Evolutionary conservation across 2,888 invertebrate genomes (phyloP).

Genomic region (Tolmerus cingulatus): DNA sequence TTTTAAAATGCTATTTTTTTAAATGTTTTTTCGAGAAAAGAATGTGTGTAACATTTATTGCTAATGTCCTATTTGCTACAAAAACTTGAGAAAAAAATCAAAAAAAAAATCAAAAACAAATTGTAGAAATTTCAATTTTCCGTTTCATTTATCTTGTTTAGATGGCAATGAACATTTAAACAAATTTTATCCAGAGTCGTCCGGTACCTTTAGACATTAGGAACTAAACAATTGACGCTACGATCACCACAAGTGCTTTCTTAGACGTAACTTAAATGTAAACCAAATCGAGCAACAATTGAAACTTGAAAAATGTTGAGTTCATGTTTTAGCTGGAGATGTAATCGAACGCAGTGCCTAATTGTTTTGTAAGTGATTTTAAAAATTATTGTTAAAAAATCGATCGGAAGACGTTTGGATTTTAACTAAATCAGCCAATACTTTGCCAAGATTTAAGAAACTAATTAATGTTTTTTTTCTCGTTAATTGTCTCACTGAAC

Average conservation of each 20-base stretch:
- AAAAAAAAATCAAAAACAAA: background rate
- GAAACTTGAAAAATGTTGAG: background rate
- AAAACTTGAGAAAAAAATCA: background rate
- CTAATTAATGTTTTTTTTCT: slow-evolving; percentile 3
- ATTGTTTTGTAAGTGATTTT: background rate
- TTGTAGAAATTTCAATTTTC: background rate
- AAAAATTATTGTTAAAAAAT: background rate
- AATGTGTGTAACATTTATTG: background rate
- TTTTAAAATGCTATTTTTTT: slow-evolving; percentile 5
- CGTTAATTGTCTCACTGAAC: background rate
- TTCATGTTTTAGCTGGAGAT: background rate
- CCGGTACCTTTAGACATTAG: slow-evolving; percentile 41
- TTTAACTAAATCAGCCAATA: slow-evolving; percentile 23
- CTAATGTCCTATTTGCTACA: background rate
- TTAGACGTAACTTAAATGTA: slow-evolving; percentile 11
- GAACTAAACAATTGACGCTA: slow-evolving; percentile 16
- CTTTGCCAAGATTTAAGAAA: slow-evolving; percentile 27
- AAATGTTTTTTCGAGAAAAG: background rate
- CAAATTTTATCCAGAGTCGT: slow-evolving; percentile 40
- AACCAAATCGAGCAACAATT: background rate
- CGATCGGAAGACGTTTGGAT: background rate
- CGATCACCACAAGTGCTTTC: slow-evolving; percentile 35
- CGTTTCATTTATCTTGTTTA: slow-evolving; percentile 1
- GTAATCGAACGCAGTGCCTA: background rate
- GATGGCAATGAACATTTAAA: background rate